phyloP scores from a whole-genome alignment of 2,113 vertebrate species.

The Ptyas mucosa region DNA sequence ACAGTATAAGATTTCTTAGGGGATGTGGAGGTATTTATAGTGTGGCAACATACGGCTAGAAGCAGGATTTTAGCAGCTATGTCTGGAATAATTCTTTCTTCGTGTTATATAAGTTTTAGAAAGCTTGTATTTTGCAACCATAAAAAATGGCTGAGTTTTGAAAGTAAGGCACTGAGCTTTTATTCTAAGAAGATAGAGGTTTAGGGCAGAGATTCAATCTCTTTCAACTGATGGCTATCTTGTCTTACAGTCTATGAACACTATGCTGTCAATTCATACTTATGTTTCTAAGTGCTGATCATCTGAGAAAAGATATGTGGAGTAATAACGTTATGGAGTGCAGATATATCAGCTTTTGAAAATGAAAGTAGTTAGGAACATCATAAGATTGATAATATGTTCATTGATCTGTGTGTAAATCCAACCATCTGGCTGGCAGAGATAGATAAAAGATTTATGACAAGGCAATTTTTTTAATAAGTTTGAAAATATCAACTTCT shows the following conservation, averaged over 20 bases:
- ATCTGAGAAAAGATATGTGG: background rate
- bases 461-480: slow-evolving; percentile 1
- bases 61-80: background rate
- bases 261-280: background rate
- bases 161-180: background rate
- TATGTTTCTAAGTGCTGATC: background rate
- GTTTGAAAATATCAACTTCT: slow-evolving; percentile 1
- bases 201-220: background rate
- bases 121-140: background rate
- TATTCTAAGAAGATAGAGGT: background rate
- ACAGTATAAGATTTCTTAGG: background rate
- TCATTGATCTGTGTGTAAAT: slow-evolving; percentile 8
- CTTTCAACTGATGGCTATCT: background rate
- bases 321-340: background rate
- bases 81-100: background rate
- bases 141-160: background rate
- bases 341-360: slow-evolving; percentile 1
- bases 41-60: background rate
- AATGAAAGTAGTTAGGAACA: background rate
- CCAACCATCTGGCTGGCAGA: slow-evolving; percentile 23
- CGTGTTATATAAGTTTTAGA: background rate
- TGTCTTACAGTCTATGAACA: background rate
- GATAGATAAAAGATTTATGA: slow-evolving; percentile 19
- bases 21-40: background rate
- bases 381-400: background rate